Conservation (phyloP, 1,140 invertebrate genomes). For the Pseudomyrmex concolor region DNA sequence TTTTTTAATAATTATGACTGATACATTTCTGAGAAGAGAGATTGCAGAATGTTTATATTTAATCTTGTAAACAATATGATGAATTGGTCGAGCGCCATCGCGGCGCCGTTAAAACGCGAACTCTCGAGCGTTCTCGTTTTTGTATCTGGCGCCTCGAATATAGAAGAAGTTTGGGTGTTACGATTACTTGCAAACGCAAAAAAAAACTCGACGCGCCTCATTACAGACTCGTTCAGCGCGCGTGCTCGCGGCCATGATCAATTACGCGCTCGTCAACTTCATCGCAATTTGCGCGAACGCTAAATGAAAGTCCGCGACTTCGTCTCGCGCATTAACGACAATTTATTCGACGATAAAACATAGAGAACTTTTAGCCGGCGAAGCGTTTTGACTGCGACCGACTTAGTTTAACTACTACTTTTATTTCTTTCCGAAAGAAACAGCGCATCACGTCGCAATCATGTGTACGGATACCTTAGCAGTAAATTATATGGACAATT, state of each 20-base stretch:
- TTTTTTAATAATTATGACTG: conserved; percentile 4
- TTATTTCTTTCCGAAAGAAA: neutral
- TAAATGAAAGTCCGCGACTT: conserved; percentile 5
- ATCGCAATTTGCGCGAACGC: conserved; percentile 2
- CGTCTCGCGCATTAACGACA: conserved; percentile 23
- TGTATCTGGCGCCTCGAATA: neutral
- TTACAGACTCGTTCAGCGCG: neutral
- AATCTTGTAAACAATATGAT: neutral
- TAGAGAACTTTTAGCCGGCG: conserved; percentile 30
- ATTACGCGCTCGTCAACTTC: conserved; percentile 23
- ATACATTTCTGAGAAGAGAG: neutral
- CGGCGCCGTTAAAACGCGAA: neutral
- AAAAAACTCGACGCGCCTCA: neutral
- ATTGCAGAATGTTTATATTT: neutral
- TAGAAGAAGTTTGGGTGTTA: neutral
- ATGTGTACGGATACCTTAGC: neutral
- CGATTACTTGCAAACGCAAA: conserved; percentile 9
- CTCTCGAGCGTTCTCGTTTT: neutral
- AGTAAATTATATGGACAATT: neutral
- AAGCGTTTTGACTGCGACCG: conserved; percentile 21
- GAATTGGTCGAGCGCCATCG: neutral
- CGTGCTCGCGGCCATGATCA: neutral
- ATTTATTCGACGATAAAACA: conserved; percentile 45
- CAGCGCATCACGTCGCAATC: neutral
- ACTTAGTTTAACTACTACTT: conserved; percentile 1